Evolutionary conservation across 2,113 vertebrate genomes (phyloP).

Genomic region (Poeciliopsis prolifica): DNA sequence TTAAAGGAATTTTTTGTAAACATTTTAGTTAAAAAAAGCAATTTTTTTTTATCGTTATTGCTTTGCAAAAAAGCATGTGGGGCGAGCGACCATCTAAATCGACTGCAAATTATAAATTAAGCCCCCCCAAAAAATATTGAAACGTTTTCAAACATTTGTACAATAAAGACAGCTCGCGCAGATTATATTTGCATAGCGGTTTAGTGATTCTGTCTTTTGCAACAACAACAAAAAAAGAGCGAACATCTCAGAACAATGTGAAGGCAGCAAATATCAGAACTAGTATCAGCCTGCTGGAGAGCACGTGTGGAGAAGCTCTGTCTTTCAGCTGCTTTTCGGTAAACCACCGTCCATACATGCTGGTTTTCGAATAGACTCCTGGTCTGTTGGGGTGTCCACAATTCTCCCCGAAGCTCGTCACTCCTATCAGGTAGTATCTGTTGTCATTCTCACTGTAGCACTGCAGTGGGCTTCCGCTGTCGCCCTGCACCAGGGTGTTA

Average conservation of each 20-base stretch:
- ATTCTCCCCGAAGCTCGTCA: constrained; percentile 80
- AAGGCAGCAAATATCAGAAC: constrained; percentile 33
- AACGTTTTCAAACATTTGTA: background rate
- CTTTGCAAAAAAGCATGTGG: too few relatives aligned
- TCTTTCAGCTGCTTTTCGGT: constrained; percentile 15
- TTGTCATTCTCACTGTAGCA: constrained; percentile 72
- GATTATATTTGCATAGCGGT: background rate
- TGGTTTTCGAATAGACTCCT: constrained; percentile 77
- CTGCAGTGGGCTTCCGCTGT: constrained; percentile 84
- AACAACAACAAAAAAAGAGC: background rate
- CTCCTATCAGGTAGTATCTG: constrained; percentile 75
- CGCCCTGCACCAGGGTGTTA: constrained; percentile 66
- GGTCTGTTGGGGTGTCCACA: constrained; percentile 77
- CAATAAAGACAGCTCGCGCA: background rate
- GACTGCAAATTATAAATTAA: too few relatives aligned
- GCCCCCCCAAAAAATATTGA: too few relatives aligned
- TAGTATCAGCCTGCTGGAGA: constrained; percentile 5
- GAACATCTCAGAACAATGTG: constrained; percentile 24
- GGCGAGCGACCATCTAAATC: too few relatives aligned
- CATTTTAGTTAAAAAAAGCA: too few relatives aligned
- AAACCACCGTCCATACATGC: constrained; percentile 62
- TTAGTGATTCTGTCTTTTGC: constrained; percentile 5
- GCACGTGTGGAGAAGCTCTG: constrained; percentile 18
- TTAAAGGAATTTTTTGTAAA: too few relatives aligned
- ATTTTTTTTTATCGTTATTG: too few relatives aligned